Conservation (phyloP, 2,797 vertebrate species). For the Poecilia wingei region DNA sequence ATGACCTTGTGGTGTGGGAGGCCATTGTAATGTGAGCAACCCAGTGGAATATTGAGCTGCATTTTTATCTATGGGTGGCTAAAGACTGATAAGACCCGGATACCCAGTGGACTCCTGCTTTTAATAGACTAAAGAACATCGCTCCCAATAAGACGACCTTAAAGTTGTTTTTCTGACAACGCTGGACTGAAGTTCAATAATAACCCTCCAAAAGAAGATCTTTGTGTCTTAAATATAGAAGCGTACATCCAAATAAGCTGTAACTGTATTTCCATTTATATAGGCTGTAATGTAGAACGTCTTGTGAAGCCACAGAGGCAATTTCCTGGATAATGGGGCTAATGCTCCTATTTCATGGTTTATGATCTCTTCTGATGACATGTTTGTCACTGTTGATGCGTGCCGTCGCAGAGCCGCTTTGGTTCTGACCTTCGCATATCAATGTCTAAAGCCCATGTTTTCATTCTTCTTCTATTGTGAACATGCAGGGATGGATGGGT, state of each 20-base stretch:
- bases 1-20: constrained; percentile 73
- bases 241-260: constrained; percentile 61
- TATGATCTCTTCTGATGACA: constrained; percentile 75
- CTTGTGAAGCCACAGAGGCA: constrained; percentile 70
- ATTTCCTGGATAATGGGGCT: constrained; percentile 73
- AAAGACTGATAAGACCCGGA: constrained; percentile 62
- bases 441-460: constrained; percentile 49
- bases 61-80: constrained; percentile 61
- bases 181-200: constrained; percentile 11
- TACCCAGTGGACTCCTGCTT: constrained; percentile 52
- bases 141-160: constrained; percentile 52
- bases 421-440: constrained; percentile 65
- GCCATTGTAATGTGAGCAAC: constrained; percentile 71
- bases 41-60: constrained; percentile 62
- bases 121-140: constrained; percentile 61
- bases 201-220: constrained; percentile 25
- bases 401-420: constrained; percentile 52
- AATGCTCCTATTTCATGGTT: constrained; percentile 78
- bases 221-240: constrained; percentile 51
- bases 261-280: constrained; percentile 73
- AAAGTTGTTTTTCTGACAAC: constrained; percentile 47
- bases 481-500: constrained; percentile 30
- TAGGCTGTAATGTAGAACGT: constrained; percentile 59
- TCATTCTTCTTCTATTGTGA: constrained; percentile 43
- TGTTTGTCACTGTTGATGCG: constrained; percentile 67